Percentiles rank a stretch among this genome's conserved stretches.
Conservation (phyloP, 1,140 invertebrate species). For the Ostrea denselamellosa region DNA sequence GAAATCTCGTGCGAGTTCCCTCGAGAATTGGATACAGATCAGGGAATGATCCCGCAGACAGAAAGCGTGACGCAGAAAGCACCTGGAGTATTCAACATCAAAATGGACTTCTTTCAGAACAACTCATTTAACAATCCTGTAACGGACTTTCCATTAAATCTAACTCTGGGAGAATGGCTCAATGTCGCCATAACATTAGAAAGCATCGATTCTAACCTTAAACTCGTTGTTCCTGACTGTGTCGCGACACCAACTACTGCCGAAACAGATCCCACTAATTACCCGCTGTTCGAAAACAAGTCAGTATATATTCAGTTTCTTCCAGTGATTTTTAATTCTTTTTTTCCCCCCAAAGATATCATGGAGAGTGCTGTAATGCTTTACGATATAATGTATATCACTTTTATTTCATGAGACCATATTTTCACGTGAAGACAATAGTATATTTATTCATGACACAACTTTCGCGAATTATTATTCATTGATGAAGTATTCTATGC, state of each 20-base stretch:
- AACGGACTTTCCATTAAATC: conserved; percentile 52
- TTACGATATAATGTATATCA: too few species aligned
- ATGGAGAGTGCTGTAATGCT: too few species aligned
- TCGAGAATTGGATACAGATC: conserved; percentile 41
- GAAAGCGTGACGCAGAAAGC: conserved; percentile 65
- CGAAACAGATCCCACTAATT: conserved; percentile 50
- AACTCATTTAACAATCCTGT: conserved; percentile 59
- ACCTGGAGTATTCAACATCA: conserved; percentile 63
- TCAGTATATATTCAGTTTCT: conserved; percentile 43
- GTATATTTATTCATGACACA: too few species aligned
- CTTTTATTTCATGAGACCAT: too few species aligned
- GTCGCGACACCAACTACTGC: conserved; percentile 61
- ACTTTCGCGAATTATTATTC: too few species aligned
- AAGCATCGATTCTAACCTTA: conserved; percentile 61
- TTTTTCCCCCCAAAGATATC: too few species aligned
- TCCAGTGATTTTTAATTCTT: too few species aligned
- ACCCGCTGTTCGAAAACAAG: conserved; percentile 67
- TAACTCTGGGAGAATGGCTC: conserved; percentile 69
- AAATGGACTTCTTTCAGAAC: conserved; percentile 51
- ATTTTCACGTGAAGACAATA: too few species aligned
- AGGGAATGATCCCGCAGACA: conserved; percentile 41
- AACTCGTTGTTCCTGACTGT: conserved; percentile 70
- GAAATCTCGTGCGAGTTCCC: conserved; percentile 65
- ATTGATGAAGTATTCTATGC: too few species aligned
- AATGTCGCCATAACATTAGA: conserved; percentile 68